phyloP scores from a whole-genome alignment of 2,888 invertebrate species.

The Megaustenia siamemsis region DNA sequence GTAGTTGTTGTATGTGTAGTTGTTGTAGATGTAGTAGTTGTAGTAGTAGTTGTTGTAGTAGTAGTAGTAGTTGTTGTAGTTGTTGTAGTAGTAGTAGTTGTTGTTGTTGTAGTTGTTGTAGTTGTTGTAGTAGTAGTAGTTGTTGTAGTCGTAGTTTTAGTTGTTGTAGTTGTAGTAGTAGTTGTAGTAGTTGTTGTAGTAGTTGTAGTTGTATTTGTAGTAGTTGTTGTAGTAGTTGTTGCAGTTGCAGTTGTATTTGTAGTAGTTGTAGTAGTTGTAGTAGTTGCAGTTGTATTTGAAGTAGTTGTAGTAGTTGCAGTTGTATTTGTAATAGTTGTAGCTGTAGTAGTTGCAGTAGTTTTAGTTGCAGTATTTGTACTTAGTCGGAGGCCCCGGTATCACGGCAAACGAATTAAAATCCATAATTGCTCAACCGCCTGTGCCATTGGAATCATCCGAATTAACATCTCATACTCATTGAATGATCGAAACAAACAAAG shows the following conservation, averaged over 20 bases:
- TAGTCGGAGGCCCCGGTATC: no score
- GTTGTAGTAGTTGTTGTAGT: not conserved
- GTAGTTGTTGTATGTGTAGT: no score
- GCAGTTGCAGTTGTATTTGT: not conserved
- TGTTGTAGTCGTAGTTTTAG: slow-evolving; percentile 3
- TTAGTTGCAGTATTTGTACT: no score
- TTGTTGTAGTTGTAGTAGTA: slow-evolving; percentile 2
- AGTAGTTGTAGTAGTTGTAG: not conserved
- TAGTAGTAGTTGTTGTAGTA: not conserved
- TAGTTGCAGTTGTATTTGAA: no score
- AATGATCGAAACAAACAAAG: no score
- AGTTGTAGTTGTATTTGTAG: not conserved
- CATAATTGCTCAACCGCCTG: no score
- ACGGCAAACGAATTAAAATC: no score
- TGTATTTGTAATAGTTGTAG: no score
- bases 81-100: slow-evolving; percentile 20
- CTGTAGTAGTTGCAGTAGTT: no score
- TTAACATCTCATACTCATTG: no score
- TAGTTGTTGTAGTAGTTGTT: not conserved
- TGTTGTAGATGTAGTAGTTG: not conserved
- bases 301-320: no score
- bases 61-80: slow-evolving; percentile 21
- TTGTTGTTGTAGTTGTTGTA: slow-evolving; percentile 25
- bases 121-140: slow-evolving; percentile 17
- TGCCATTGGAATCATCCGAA: no score